phyloP scores from a whole-genome alignment of 2,888 invertebrate genomes.

The Microctonus hyperodae region DNA sequence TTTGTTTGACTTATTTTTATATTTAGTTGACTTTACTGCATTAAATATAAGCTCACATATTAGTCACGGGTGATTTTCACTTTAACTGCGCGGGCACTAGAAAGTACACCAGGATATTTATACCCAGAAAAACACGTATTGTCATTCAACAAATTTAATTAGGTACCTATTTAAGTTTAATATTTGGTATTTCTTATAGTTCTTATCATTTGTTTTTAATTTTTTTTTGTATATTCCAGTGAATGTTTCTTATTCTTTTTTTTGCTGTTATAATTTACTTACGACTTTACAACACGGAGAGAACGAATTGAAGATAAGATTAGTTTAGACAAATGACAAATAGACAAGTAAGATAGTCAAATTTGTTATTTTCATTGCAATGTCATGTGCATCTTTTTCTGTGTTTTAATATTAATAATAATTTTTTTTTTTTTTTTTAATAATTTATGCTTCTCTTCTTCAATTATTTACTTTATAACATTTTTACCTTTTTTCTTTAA shows the following conservation, averaged over 20 bases:
- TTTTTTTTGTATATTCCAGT: not conserved
- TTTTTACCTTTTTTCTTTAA: conserved; percentile 17
- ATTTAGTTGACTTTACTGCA: not conserved
- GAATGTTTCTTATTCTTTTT: conserved; percentile 27
- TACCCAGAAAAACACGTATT: conserved; percentile 38
- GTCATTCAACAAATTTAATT: conserved; percentile 50
- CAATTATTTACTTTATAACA: conserved; percentile 35
- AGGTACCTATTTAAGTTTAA: conserved; percentile 45
- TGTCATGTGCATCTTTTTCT: not conserved
- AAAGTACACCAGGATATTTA: conserved; percentile 15
- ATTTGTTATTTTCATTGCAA: conserved; percentile 34
- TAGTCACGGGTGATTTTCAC: not conserved
- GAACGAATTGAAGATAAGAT: conserved; percentile 48
- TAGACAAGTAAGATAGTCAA: conserved; percentile 52
- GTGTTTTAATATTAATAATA: not conserved
- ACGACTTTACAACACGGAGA: conserved; percentile 60
- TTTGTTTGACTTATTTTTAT: no score
- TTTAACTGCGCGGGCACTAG: not conserved
- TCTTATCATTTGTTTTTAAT: conserved; percentile 32
- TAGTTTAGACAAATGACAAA: conserved; percentile 52
- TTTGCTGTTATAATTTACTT: conserved; percentile 39
- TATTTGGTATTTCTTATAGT: conserved; percentile 25
- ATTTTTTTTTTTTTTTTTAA: conserved; percentile 36
- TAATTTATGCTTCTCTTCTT: conserved; percentile 35
- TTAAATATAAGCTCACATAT: not conserved